Conservation (phyloP, 92 coral and sea anemone genomes). For the Anthopleura xanthogrammica region DNA sequence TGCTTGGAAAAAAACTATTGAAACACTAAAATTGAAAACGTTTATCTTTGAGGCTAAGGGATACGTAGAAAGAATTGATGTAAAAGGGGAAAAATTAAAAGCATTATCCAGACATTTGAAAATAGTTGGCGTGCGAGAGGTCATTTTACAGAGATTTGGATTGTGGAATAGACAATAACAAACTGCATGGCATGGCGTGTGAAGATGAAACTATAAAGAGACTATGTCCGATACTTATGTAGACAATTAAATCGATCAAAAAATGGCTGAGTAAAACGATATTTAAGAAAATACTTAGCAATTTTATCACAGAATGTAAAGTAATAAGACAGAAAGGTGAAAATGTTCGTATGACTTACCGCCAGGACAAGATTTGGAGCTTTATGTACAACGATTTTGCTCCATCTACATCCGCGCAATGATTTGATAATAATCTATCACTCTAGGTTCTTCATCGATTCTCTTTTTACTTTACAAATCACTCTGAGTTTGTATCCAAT, state of each 20-base stretch:
- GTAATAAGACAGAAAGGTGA: neutral
- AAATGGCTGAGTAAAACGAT: neutral
- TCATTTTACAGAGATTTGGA: neutral
- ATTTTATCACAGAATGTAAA: neutral
- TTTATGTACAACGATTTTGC: neutral
- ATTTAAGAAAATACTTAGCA: neutral
- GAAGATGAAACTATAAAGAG: neutral
- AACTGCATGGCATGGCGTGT: neutral
- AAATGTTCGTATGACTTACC: neutral
- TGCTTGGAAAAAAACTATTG: neutral
- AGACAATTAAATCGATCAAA: neutral
- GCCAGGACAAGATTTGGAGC: neutral
- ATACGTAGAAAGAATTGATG: neutral
- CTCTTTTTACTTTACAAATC: slow-evolving; percentile 1
- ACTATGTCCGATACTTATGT: neutral
- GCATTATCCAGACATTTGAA: neutral
- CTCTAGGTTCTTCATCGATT: neutral
- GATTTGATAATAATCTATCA: neutral
- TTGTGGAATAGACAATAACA: slow-evolving; percentile 2
- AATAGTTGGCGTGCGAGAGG: neutral
- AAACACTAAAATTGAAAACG: neutral
- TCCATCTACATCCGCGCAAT: neutral
- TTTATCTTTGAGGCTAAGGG: neutral
- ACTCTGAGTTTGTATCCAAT: neutral
- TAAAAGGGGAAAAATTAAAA: neutral